A percentile compares a stretch with the other conserved stretches of the same genome.
phyloP scores from a whole-genome alignment of 2,888 invertebrate genomes.

The Girardia tigrina region DNA sequence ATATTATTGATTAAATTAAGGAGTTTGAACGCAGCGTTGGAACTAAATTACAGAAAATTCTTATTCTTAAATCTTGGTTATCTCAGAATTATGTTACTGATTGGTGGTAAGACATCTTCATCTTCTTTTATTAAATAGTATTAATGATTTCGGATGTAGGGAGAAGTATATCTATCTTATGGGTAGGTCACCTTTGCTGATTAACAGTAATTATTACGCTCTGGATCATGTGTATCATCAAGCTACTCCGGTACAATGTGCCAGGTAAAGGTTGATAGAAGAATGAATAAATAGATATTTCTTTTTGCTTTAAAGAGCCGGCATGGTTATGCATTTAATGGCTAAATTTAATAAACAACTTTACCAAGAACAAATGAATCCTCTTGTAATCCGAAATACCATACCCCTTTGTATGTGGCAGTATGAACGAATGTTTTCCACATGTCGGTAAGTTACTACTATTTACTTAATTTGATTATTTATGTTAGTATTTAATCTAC shows the following conservation, averaged over 20 bases:
- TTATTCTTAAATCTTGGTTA: conserved; percentile 52
- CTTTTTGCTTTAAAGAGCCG: conserved; percentile 45
- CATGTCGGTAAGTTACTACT: conserved; percentile 45
- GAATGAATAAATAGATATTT: not conserved
- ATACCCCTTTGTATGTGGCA: conserved; percentile 54
- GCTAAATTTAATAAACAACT: conserved; percentile 49
- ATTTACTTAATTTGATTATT: no score
- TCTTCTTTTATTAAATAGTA: no score
- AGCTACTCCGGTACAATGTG: conserved; percentile 47
- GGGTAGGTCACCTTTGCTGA: conserved; percentile 50
- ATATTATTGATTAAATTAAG: not conserved
- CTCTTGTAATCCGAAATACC: conserved; percentile 51
- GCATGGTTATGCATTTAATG: conserved; percentile 47
- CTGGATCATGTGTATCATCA: conserved; percentile 52
- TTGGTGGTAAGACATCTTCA: conserved; percentile 52
- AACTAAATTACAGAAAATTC: conserved; percentile 49
- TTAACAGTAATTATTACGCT: conserved; percentile 54
- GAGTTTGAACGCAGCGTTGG: conserved; percentile 50
- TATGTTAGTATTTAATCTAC: no score
- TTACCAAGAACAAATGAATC: conserved; percentile 52
- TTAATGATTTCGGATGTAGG: no score
- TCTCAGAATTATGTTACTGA: conserved; percentile 52
- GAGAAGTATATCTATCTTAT: conserved; percentile 53
- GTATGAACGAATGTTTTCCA: conserved; percentile 52
- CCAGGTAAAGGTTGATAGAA: conserved; percentile 44